phyloP scores from a whole-genome alignment of 2,113 vertebrate species.

The Dasyurus viverrinus region DNA sequence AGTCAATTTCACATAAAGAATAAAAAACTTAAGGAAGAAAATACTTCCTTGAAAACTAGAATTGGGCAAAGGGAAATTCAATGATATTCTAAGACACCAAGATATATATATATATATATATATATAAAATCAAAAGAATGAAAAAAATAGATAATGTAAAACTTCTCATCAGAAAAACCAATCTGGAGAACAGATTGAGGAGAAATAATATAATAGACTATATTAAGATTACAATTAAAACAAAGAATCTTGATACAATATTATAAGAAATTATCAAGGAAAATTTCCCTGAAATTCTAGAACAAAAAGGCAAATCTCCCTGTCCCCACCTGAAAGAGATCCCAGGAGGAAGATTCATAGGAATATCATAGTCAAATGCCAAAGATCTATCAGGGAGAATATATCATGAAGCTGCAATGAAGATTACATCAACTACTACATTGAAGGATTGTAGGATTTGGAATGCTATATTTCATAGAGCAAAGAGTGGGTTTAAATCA shows the following conservation, averaged over 20 bases:
- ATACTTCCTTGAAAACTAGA: not conserved
- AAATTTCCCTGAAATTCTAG: not conserved
- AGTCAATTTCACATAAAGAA: too few species aligned
- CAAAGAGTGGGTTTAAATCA: too few species aligned
- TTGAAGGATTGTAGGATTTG: not conserved
- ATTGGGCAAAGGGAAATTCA: not conserved
- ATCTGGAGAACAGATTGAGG: not conserved
- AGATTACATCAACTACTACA: not conserved
- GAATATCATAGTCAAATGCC: not conserved
- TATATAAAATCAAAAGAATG: not conserved
- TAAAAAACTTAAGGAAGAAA: too few species aligned
- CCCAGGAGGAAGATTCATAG: not conserved
- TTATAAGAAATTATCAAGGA: not conserved
- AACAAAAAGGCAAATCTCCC: not conserved
- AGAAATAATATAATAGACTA: not conserved
- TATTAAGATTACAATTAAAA: not conserved
- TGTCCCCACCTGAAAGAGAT: not conserved
- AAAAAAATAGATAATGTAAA: not conserved
- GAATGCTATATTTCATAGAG: not conserved
- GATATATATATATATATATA: not conserved
- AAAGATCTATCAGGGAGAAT: not conserved
- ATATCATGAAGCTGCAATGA: not conserved
- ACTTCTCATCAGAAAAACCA: not conserved
- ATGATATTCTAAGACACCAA: not conserved
- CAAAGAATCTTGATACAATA: not conserved